phyloP scores from a whole-genome alignment of 2,797 vertebrate species.

The Rhincodon typus region DNA sequence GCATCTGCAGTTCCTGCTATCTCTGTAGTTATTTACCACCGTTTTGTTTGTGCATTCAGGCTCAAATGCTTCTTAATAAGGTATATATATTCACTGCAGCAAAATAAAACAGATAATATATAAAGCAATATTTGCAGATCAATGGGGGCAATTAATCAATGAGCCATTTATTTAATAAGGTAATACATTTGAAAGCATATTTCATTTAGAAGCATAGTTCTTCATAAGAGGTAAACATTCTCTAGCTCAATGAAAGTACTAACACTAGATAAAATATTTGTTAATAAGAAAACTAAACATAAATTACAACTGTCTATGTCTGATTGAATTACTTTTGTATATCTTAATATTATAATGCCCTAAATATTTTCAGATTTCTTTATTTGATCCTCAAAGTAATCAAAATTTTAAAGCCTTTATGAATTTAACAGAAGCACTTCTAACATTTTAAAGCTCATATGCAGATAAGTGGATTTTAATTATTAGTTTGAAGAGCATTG shows the following conservation, averaged over 20 bases:
- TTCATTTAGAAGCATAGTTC: background rate
- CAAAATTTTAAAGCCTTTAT: background rate
- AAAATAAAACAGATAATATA: background rate
- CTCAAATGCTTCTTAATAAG: no score
- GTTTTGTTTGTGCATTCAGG: background rate
- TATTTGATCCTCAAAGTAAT: background rate
- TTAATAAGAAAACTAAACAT: background rate
- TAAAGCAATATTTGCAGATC: background rate
- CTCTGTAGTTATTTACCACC: background rate
- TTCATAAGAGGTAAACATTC: background rate
- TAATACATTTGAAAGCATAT: background rate
- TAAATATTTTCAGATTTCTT: background rate
- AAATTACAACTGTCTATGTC: background rate
- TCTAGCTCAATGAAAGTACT: background rate
- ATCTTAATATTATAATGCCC: background rate
- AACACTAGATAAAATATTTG: background rate
- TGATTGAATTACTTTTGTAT: background rate
- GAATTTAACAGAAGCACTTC: background rate
- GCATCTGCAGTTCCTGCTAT: no score
- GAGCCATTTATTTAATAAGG: background rate
- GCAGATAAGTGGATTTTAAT: background rate
- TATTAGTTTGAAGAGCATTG: background rate
- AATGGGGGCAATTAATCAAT: background rate
- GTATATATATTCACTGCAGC: background rate
- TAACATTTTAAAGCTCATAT: background rate